Percentiles rank a stretch among this genome's conserved stretches.
Conservation (phyloP, 1,140 invertebrate species). For the Trigoniulus corallinus region DNA sequence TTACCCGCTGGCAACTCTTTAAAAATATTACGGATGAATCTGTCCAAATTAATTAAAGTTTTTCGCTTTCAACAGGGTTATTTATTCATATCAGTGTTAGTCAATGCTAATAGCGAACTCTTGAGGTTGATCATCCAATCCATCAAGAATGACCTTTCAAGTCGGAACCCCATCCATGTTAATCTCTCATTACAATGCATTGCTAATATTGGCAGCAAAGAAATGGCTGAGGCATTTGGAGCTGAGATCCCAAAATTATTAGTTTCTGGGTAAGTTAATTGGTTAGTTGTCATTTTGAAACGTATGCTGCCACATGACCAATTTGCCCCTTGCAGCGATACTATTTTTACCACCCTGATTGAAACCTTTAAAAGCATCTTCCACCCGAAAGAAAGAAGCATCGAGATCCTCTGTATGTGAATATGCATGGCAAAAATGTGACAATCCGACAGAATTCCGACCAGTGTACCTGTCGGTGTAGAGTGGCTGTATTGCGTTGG, state of each 20-base stretch:
- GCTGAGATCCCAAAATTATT: slow-evolving; percentile 95
- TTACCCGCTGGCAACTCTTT: slow-evolving; percentile 14
- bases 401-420: no score
- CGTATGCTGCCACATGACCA: not conserved
- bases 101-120: slow-evolving; percentile 97
- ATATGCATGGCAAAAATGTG: no score
- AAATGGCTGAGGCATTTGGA: slow-evolving; percentile 98
- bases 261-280: slow-evolving; percentile 65
- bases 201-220: slow-evolving; percentile 97
- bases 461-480: no score
- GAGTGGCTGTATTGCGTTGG: no score
- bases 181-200: slow-evolving; percentile 99
- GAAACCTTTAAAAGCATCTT: no score
- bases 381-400: no score
- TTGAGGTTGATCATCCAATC: slow-evolving; percentile 99
- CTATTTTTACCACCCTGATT: no score
- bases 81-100: slow-evolving; percentile 96
- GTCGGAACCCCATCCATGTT: slow-evolving; percentile 94
- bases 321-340: no score
- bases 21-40: slow-evolving; percentile 1
- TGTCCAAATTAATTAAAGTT: slow-evolving; percentile 17
- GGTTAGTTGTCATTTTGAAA: not conserved
- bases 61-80: slow-evolving; percentile 56
- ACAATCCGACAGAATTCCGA: no score
- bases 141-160: slow-evolving; percentile 96